Evolutionary conservation across 64 coral and sea anemone genomes (phyloP), one percentile per base, ranked within the genome.

Genomic region (Stichodactyla mertensii): DNA sequence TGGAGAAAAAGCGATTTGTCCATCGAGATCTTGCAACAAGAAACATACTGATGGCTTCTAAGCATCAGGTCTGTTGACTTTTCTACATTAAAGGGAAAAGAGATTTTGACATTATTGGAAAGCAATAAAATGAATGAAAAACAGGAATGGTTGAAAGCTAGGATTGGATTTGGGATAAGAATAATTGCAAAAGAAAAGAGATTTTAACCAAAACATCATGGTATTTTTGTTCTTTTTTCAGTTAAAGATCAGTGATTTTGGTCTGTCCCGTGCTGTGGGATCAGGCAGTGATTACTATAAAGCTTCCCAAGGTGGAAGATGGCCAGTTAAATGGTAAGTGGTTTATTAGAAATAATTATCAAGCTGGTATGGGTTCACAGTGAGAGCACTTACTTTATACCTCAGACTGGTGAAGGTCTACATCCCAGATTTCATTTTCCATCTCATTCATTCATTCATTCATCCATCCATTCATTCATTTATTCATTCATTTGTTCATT

Each of bases 241-340:
- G 97, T 71, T 99, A 54, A 99, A 99, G 89, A 95, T 99, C 14
- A 99, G 97, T 87, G 97, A 99, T 79, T 99, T 99, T 92, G 97
- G 97, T 71, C 80, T 99, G 52, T 99, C 97, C 79, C 85, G 97
- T 74, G 97, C 97, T 69, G 85, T 92, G 66, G 97, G 97, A 13
- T 86, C 97, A 19, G 97, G 93, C 80, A 99, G 97, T 89, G 91
- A 99, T 80, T 99, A 99, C 60, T 99, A 99, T 79, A 89, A 91
- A 78, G 97, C 97, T 28, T 99, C 97, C 62, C 93, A 99, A 79
- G 97, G 97, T 70, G 97, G 97, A 82, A 93, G 97, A 51, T 99
- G 97, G 97, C 97, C 97, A 82, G 97, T 99, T 51, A 99, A 99
- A 91, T 99, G 97, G 97, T 99, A 88, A 91, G 55, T 16, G 52